These are phyloP conservation scores for Pygoscelis adeliae DNA, from an alignment of 2,113 vertebrate species.

Conservation along the genomic window DNA sequence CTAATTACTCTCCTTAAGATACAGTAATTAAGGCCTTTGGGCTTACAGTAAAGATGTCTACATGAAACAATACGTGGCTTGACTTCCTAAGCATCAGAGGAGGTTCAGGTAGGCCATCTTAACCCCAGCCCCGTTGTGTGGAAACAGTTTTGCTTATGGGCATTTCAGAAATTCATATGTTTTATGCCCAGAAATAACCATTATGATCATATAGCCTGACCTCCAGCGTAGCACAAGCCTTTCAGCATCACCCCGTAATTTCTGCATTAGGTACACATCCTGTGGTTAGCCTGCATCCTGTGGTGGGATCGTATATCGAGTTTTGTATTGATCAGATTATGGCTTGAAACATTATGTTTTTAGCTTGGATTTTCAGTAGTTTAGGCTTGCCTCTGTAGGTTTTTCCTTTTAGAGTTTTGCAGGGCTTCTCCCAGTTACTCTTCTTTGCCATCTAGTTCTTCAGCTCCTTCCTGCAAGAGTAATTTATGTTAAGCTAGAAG, in stretches of 20 bases:
- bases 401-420: neutral
- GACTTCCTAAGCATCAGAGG: neutral
- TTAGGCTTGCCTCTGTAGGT: neutral
- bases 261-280: neutral
- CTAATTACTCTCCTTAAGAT: neutral
- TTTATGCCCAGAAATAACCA: neutral
- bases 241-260: neutral
- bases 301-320: neutral
- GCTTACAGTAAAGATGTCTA: neutral
- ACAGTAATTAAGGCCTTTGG: neutral
- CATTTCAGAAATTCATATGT: neutral
- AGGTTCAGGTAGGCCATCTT: neutral
- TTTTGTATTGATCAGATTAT: constrained; percentile 16
- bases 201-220: neutral
- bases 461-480: neutral
- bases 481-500: neutral
- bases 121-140: neutral
- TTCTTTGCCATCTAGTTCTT: neutral
- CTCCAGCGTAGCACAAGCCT: neutral
- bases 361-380: neutral
- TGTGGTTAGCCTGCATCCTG: neutral
- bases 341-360: neutral
- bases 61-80: neutral
- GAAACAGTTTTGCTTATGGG: neutral
- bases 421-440: neutral